Evolutionary conservation across 2,797 vertebrate species (phyloP).

Genomic region (Anabacerthia variegaticeps): DNA sequence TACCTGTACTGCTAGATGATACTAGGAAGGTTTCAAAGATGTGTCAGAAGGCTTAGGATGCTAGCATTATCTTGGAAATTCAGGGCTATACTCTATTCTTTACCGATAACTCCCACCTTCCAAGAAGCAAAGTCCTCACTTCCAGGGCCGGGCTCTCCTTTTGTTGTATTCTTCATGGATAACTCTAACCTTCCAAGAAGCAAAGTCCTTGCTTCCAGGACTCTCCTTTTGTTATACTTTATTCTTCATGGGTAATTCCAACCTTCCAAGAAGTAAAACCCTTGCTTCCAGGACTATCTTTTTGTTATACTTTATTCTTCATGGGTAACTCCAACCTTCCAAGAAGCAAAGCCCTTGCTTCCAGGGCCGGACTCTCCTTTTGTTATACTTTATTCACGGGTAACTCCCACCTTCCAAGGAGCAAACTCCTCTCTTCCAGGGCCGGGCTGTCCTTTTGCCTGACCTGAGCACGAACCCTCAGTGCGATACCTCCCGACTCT

Average conservation of each 20-base stretch:
- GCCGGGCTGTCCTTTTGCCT: background rate
- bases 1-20: fast-evolving
- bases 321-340: background rate
- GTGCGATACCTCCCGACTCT: background rate
- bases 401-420: background rate
- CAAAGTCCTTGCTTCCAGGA: background rate
- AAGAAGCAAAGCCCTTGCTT: background rate
- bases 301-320: background rate
- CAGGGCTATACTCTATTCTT: background rate
- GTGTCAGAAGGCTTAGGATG: background rate
- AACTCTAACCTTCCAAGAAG: background rate
- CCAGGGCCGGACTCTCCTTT: background rate
- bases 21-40: background rate
- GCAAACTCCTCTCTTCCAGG: background rate
- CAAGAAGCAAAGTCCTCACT: background rate
- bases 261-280: background rate
- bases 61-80: background rate
- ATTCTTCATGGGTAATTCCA: background rate
- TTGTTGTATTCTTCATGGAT: background rate
- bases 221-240: background rate
- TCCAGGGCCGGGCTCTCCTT: background rate
- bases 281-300: background rate
- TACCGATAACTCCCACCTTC: background rate
- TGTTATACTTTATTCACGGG: background rate
- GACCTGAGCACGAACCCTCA: background rate